These are phyloP conservation scores for Drosophila athabasca DNA, from an alignment of 1,140 invertebrate species.

Conservation along the genomic window DNA sequence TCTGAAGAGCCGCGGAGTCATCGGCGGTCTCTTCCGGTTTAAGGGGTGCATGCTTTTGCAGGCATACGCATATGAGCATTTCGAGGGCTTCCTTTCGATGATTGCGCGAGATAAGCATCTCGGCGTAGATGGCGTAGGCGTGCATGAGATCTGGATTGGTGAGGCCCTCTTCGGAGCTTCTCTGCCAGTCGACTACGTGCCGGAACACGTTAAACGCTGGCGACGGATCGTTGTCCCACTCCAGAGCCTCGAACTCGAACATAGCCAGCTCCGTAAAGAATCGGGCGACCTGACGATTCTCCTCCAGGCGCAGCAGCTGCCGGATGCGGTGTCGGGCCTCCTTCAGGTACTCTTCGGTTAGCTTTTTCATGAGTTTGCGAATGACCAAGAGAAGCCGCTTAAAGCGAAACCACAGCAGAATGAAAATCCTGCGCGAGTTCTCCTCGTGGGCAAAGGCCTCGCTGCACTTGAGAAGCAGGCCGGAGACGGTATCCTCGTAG, in stretches of 20 bases:
- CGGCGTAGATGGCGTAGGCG: conserved; percentile 51
- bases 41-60: not conserved
- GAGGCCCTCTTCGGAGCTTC: not conserved
- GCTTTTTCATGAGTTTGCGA: conserved; percentile 83
- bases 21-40: too few species aligned
- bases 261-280: conserved; percentile 87
- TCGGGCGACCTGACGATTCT: conserved; percentile 77
- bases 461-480: conserved; percentile 82
- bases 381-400: conserved; percentile 85
- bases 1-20: too few species aligned
- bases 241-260: conserved; percentile 85
- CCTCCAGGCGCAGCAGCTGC: conserved; percentile 84
- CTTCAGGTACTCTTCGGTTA: conserved; percentile 82
- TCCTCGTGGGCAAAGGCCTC: conserved; percentile 73
- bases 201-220: conserved; percentile 77
- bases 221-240: conserved; percentile 82
- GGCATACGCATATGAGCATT: conserved; percentile 26
- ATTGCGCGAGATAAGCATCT: conserved; percentile 52
- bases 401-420: conserved; percentile 87
- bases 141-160: conserved; percentile 38
- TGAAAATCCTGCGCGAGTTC: conserved; percentile 83
- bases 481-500: conserved; percentile 85
- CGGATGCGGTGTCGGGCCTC: conserved; percentile 85
- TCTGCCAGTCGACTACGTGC: conserved; percentile 64
- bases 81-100: conserved; percentile 20